Percentiles rank a stretch among this genome's conserved stretches.
phyloP scores from a whole-genome alignment of 2,888 invertebrate genomes.

The Kryphioiulus occultus region DNA sequence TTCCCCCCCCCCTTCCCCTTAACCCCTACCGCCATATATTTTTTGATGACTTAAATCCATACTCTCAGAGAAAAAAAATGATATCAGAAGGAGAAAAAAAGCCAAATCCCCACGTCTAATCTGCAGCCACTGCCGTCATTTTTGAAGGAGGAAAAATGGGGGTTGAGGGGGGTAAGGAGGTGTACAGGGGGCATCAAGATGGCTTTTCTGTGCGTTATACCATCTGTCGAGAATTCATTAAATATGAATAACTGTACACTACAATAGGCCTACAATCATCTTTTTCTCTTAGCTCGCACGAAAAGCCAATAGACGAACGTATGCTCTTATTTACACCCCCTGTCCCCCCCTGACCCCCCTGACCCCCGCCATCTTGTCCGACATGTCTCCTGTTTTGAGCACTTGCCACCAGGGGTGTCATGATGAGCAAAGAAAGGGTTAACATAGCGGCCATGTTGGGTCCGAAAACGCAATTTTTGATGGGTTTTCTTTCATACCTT shows the following conservation, averaged over 20 bases:
- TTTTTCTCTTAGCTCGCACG: not conserved
- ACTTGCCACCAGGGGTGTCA: too few species aligned
- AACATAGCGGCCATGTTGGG: not conserved
- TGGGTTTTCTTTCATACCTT: too few species aligned
- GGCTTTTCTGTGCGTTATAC: constrained; percentile 49
- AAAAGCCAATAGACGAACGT: constrained; percentile 20
- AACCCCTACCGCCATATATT: not conserved
- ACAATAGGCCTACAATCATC: not conserved
- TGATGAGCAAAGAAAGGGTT: not conserved
- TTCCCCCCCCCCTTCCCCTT: not conserved
- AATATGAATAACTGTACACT: constrained; percentile 50
- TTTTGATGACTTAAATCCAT: constrained; percentile 45
- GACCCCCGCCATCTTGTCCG: not conserved
- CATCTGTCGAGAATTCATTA: constrained; percentile 49
- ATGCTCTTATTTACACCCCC: not conserved
- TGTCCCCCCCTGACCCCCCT: not conserved
- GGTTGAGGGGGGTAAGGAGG: not conserved
- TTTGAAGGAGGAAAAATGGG: not conserved
- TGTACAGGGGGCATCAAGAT: constrained; percentile 1
- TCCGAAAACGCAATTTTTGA: not conserved
- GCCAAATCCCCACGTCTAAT: constrained; percentile 41
- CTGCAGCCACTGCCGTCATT: not conserved
- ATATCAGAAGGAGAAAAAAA: not conserved
- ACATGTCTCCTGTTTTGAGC: too few species aligned
- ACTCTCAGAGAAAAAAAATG: not conserved